phyloP scores from a whole-genome alignment of 2,888 invertebrate genomes.

The Hydrotaea diabolus region DNA sequence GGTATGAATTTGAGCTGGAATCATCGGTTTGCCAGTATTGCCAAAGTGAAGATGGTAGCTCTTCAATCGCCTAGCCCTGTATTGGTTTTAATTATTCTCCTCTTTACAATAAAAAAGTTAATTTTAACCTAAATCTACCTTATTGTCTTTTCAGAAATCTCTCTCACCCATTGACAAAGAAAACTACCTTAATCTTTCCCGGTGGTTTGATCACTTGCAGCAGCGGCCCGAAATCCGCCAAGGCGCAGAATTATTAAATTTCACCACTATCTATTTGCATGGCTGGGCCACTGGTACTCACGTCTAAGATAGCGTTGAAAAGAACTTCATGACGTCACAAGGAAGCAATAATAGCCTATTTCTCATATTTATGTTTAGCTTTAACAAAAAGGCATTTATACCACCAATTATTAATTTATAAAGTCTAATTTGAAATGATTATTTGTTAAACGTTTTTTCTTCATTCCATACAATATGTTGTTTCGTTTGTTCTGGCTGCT shows the following conservation, averaged over 20 bases:
- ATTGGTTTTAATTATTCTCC: too few species aligned
- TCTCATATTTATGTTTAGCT: constrained; percentile 38
- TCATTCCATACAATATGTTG: too few species aligned
- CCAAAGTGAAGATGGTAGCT: too few species aligned
- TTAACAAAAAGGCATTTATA: constrained; percentile 16
- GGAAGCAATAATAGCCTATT: constrained; percentile 52
- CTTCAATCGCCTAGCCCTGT: too few species aligned
- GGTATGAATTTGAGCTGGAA: too few species aligned
- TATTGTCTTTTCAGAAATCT: constrained; percentile 82
- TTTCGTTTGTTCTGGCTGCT: too few species aligned
- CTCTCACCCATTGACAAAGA: constrained; percentile 86
- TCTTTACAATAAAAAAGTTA: too few species aligned
- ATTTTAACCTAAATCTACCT: too few species aligned
- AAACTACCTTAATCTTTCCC: constrained; percentile 85
- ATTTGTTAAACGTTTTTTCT: neutral
- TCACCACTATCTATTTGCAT: constrained; percentile 79
- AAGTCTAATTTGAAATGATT: neutral
- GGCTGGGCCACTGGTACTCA: constrained; percentile 80
- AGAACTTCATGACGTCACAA: constrained; percentile 13
- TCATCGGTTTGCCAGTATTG: too few species aligned
- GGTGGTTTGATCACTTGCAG: constrained; percentile 90
- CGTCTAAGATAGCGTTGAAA: constrained; percentile 70
- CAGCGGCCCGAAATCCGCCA: constrained; percentile 84
- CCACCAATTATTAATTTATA: constrained; percentile 19
- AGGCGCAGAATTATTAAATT: constrained; percentile 76